phyloP scores from a whole-genome alignment of 2,113 vertebrate species.

The Regulus satrapa region DNA sequence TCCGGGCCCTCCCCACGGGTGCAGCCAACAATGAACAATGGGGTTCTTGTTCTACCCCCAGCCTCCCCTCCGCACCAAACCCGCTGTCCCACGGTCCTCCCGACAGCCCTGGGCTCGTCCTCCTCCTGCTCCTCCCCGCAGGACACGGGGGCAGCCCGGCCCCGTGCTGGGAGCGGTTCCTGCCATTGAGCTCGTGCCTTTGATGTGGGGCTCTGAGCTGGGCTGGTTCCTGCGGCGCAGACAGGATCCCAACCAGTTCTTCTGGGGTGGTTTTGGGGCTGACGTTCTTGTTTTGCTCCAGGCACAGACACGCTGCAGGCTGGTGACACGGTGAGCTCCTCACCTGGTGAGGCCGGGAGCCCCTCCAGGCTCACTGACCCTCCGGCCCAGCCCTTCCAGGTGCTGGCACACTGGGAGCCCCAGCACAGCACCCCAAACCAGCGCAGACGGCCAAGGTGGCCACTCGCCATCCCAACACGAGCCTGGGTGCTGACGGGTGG shows the following conservation, averaged over 20 bases:
- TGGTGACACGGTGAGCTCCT: neutral
- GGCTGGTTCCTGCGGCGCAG: neutral
- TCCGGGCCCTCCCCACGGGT: neutral
- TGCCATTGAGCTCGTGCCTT: neutral
- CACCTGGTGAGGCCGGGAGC: neutral
- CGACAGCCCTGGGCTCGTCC: neutral
- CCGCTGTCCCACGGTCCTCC: neutral
- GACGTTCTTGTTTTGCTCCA: fast-evolving
- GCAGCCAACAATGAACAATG: neutral
- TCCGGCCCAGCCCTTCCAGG: neutral
- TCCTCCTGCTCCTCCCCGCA: neutral
- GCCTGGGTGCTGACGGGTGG: too few relatives aligned
- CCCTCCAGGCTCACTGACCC: neutral
- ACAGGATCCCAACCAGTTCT: fast-evolving
- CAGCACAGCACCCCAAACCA: neutral
- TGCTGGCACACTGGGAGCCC: neutral
- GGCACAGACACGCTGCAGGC: neutral
- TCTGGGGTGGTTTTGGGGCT: neutral
- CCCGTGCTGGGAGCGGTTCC: neutral
- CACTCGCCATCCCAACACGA: too few relatives aligned
- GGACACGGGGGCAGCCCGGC: fast-evolving
- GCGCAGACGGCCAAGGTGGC: neutral
- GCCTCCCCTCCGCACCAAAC: neutral
- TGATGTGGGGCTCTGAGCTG: neutral
- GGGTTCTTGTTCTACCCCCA: neutral